These are phyloP conservation scores for Hirtodrosophila trivittata DNA, from an alignment of 2,888 invertebrate genomes.

Conservation along the genomic window DNA sequence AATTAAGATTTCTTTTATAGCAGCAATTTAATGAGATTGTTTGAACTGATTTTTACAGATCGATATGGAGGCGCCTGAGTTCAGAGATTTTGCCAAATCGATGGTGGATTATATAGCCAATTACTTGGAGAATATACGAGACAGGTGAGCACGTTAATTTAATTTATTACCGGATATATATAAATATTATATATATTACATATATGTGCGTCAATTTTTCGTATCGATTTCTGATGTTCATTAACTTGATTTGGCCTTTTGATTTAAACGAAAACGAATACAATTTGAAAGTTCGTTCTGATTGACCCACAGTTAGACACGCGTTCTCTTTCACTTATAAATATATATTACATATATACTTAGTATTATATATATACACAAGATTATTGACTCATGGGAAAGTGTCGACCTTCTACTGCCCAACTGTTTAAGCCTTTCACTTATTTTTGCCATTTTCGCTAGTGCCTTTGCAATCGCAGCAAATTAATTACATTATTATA, in stretches of 20 bases:
- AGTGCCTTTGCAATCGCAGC: constrained; percentile 27
- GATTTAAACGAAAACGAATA: too few species aligned
- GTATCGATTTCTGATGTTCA: constrained; percentile 22
- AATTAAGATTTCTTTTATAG: constrained; percentile 4
- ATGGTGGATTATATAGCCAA: constrained; percentile 97
- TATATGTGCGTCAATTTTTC: neutral
- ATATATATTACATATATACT: constrained; percentile 5
- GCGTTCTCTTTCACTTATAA: constrained; percentile 20
- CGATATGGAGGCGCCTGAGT: constrained; percentile 91
- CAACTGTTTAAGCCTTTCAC: constrained; percentile 43
- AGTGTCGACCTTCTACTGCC: constrained; percentile 51
- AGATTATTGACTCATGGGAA: constrained; percentile 47
- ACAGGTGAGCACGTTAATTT: constrained; percentile 86
- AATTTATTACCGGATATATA: constrained; percentile 26
- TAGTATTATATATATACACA: too few species aligned
- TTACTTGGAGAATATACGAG: constrained; percentile 96
- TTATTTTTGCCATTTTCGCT: constrained; percentile 23
- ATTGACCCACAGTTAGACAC: constrained; percentile 38
- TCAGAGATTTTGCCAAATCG: constrained; percentile 94
- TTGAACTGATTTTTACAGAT: constrained; percentile 68
- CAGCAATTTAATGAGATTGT: constrained; percentile 4
- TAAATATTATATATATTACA: constrained; percentile 17
- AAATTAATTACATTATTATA: constrained; percentile 51
- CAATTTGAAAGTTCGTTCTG: constrained; percentile 71
- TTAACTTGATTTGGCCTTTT: constrained; percentile 57